Conservation (phyloP, 1,140 invertebrate genomes). For the Monomorium pharaonis region DNA sequence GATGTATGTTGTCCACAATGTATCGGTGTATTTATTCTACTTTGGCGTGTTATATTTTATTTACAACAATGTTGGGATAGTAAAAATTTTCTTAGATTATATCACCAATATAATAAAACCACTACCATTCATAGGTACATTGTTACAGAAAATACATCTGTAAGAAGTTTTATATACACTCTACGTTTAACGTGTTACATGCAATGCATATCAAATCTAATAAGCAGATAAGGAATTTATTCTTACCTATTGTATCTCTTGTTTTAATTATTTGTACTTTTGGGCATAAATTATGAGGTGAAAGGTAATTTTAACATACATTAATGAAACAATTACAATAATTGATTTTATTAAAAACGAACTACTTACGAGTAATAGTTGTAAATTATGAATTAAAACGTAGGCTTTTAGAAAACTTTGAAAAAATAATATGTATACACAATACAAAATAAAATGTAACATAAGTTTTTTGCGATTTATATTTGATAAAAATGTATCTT, state of each 20-base stretch:
- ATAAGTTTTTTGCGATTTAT: not conserved
- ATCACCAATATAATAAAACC: conserved; percentile 70
- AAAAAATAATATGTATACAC: no score
- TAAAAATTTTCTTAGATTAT: conserved; percentile 73
- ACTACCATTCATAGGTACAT: conserved; percentile 69
- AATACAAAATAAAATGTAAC: not conserved
- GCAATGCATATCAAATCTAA: not conserved
- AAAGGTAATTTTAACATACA: no score
- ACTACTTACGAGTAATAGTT: no score
- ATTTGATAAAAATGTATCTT: not conserved
- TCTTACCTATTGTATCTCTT: not conserved
- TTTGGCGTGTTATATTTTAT: conserved; percentile 75
- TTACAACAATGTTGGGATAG: conserved; percentile 75
- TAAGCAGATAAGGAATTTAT: not conserved
- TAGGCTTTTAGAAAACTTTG: conserved; percentile 12
- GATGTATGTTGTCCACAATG: conserved; percentile 78
- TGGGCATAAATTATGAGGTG: not conserved
- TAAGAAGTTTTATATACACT: not conserved
- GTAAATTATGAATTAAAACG: conserved; percentile 29
- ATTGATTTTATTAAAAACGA: no score
- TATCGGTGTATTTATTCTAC: conserved; percentile 79
- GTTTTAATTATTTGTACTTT: not conserved
- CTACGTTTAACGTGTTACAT: not conserved
- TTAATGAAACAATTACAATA: no score
- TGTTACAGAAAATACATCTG: conserved; percentile 61